Conservation (phyloP, 2,888 invertebrate species). For the Euclidia mi region DNA sequence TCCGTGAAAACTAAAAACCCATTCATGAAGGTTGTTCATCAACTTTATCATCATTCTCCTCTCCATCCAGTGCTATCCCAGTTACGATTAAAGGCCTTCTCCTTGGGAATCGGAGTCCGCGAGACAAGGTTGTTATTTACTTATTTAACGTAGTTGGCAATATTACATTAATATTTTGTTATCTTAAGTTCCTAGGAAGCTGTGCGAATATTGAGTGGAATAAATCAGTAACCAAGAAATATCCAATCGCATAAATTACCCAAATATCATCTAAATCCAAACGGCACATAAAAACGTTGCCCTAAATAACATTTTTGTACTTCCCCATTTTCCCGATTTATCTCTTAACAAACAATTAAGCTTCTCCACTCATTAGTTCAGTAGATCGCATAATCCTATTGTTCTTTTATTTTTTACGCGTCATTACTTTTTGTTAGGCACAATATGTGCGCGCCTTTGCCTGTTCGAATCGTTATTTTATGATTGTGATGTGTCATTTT, state of each 20-base stretch:
- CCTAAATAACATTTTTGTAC: conserved; percentile 22
- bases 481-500: background rate
- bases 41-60: no score
- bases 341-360: conserved; percentile 43
- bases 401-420: conserved; percentile 12
- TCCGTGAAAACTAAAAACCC: no score
- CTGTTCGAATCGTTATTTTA: background rate
- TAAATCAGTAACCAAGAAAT: no score
- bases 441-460: background rate
- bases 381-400: conserved; percentile 24
- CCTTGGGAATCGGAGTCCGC: no score
- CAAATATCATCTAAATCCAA: conserved; percentile 3
- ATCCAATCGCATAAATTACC: background rate
- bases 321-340: conserved; percentile 21
- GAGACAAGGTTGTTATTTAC: no score
- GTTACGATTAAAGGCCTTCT: no score
- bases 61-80: no score
- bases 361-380: conserved; percentile 26
- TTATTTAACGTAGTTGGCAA: no score
- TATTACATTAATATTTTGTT: no score
- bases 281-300: conserved; percentile 5
- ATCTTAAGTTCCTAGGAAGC: no score
- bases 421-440: conserved; percentile 18
- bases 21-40: no score
- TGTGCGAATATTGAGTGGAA: no score